Percentiles rank a stretch among this genome's conserved stretches.
Evolutionary conservation across 35 echinoderm and acorn worm species (phyloP).

Genomic region (Stichopus chloronotus): DNA sequence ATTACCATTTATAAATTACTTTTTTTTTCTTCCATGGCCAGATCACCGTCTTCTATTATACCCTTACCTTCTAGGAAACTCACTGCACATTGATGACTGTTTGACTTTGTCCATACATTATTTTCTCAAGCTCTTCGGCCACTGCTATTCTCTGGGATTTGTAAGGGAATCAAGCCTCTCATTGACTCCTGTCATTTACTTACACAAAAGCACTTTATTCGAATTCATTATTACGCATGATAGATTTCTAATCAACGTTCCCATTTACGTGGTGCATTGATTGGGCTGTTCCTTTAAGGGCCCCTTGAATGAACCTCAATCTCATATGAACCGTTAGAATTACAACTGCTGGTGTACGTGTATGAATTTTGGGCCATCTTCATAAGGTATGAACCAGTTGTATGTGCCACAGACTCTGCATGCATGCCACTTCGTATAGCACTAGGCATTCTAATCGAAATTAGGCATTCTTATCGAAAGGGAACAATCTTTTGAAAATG

Average conservation of each 20-base stretch:
- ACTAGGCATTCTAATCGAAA: no score
- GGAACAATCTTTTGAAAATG: no score
- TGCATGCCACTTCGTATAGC: no score
- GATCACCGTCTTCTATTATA: not conserved
- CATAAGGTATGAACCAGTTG: no score
- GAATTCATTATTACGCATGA: conserved; percentile 5
- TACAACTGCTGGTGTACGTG: no score
- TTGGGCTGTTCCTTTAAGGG: conserved; percentile 29
- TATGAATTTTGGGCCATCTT: no score
- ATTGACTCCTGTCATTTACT: not conserved
- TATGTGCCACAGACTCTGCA: no score
- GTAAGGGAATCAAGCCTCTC: conserved; percentile 26
- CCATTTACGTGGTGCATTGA: conserved; percentile 3
- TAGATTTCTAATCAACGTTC: conserved; percentile 18
- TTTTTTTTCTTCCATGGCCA: not conserved
- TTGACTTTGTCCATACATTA: not conserved
- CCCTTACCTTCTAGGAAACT: not conserved
- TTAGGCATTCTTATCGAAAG: no score
- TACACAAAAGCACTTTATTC: conserved; percentile 13
- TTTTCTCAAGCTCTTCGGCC: not conserved
- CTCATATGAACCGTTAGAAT: not conserved
- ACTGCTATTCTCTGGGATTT: not conserved
- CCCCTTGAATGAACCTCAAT: not conserved
- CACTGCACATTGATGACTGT: not conserved
- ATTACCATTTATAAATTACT: not conserved